Evolutionary conservation across 2,113 vertebrate genomes (phyloP).

Genomic region (Nicator chloris): DNA sequence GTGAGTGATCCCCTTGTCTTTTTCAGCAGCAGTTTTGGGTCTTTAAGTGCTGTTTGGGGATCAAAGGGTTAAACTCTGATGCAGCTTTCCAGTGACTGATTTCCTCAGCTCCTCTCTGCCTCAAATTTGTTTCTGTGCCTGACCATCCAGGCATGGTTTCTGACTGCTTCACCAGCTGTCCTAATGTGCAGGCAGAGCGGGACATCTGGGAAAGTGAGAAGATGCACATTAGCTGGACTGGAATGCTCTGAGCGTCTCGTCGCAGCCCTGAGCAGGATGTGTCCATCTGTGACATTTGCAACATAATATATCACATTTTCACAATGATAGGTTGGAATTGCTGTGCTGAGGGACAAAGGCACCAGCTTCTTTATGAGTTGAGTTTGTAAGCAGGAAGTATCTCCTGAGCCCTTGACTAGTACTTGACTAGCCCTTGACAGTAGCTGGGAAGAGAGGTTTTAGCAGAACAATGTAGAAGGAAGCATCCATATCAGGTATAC

Average conservation of each 20-base stretch:
- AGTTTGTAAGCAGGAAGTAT: not conserved
- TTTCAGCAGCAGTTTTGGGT: not conserved
- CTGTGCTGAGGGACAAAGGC: not conserved
- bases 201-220: not conserved
- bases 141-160: not conserved
- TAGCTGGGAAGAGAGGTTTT: too few relatives aligned
- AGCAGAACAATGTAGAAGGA: not conserved
- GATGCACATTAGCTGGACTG: not conserved
- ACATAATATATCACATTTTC: not conserved
- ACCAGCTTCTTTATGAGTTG: not conserved
- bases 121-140: not conserved
- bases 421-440: too few relatives aligned
- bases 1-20: not conserved
- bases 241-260: not conserved
- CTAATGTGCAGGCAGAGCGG: not conserved
- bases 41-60: not conserved
- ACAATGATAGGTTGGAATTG: not conserved
- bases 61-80: not conserved
- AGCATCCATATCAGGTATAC: not conserved
- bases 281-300: not conserved
- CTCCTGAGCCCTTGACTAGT: not conserved
- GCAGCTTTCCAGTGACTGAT: not conserved
- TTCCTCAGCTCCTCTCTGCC: not conserved
- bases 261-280: not conserved
- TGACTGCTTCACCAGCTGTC: not conserved